Base-by-base conservation (phyloP, 1,140 invertebrate genomes). In the Marisa cornuarietis region DNA sequence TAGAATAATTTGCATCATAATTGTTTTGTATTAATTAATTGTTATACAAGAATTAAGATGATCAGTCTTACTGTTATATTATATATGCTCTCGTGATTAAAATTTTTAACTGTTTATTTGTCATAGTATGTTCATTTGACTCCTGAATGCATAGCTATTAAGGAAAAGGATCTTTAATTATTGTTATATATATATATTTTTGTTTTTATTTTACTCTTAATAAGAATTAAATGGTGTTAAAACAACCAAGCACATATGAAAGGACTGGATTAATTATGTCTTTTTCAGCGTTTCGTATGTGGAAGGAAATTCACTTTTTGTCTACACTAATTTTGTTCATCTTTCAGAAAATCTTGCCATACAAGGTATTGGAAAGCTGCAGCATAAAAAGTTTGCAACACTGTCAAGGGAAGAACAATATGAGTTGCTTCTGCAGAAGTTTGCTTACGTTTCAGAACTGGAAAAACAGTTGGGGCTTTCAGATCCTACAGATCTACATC, bases 401-500 rank as follows among this genome's bases (percentile, higher is more conserved):
- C 58, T 83, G 62, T 77, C 49, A 20, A 61, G 83, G 24, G 80
- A 82, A 49, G 80, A 83, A 68, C 74, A 79, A 61, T 83, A 83
- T 80, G 76, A 79, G 69, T 68, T 80, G 63, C 78, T 76, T n/a
- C 20, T 83, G 26, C 61, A 26, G 11, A 82, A 82, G 52, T 51
- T 3, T 62, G 76, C 79, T 5, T 73, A 78, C 54, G 9, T 52
- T 20, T 24, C 24, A 16, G 18, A 58, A 7, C 71, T 71, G 65
- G 49, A 74, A 54, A 63, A 22, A n/a, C 63, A 78, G 42, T 76
- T 82, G 10, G 81, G 75, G 42, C n/a, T 82, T 26, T 77, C 62
- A 61, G 78, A 79, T 78, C 51, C 24, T 31, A 16, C 51, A 49
- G 81, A 82, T 14, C 54, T 26, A 26, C 63, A 49, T 51, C 22